These are phyloP conservation scores for Drosophila pandora DNA, from an alignment of 1,140 invertebrate species.

Conservation along the genomic window DNA sequence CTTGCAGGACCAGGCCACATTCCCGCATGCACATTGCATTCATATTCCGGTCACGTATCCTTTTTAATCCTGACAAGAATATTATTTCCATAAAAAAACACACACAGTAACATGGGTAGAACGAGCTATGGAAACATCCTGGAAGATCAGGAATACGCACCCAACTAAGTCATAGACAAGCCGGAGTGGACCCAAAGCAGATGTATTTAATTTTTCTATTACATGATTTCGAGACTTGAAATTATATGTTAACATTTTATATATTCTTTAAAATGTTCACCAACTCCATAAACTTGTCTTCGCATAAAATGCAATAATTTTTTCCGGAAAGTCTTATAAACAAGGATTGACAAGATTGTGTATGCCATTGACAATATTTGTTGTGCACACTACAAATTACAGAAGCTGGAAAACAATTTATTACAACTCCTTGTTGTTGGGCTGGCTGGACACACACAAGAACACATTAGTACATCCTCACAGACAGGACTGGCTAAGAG, in stretches of 20 bases:
- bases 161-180: conserved; percentile 50
- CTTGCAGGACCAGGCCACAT: conserved; percentile 39
- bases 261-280: too few species aligned
- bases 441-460: conserved; percentile 44
- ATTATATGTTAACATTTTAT: too few species aligned
- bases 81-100: conserved; percentile 82
- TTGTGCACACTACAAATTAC: conserved; percentile 65
- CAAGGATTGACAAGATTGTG: conserved; percentile 13
- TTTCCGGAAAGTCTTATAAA: not conserved
- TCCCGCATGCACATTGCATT: conserved; percentile 61
- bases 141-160: conserved; percentile 60
- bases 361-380: conserved; percentile 40
- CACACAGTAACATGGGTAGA: conserved; percentile 12
- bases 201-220: conserved; percentile 42
- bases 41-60: conserved; percentile 79
- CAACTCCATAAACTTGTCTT: too few species aligned
- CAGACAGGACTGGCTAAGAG: conserved; percentile 11
- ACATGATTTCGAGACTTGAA: not conserved
- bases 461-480: conserved; percentile 1
- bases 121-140: conserved; percentile 19
- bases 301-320: not conserved
- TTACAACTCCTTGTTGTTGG: conserved; percentile 61
- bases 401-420: conserved; percentile 67
- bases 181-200: conserved; percentile 13
- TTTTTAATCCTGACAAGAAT: conserved; percentile 84